Conservation (phyloP, 2,888 invertebrate species). For the Aporophyla nigra region DNA sequence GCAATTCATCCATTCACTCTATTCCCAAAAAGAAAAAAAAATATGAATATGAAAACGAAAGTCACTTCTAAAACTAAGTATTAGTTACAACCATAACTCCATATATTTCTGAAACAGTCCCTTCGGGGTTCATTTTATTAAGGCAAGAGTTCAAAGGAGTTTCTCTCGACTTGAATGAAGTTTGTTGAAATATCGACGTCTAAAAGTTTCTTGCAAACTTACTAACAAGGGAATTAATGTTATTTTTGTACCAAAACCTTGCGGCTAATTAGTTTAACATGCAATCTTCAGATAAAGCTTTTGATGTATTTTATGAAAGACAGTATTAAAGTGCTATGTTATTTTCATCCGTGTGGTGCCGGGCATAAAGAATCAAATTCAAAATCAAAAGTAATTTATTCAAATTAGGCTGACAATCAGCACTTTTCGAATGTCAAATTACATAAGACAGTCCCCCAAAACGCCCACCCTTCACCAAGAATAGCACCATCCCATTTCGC, state of each 20-base stretch:
- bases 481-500: no score
- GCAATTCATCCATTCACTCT: no score
- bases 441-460: no score
- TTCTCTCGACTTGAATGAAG: background rate
- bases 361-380: no score
- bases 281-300: no score
- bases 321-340: no score
- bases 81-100: background rate
- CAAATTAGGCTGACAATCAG: no score
- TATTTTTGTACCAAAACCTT: background rate
- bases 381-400: no score
- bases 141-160: background rate
- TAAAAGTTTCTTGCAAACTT: slow-evolving; percentile 1
- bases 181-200: slow-evolving; percentile 4
- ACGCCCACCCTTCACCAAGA: no score
- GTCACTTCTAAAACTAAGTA: background rate
- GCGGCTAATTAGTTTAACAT: background rate
- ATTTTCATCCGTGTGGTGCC: no score
- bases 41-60: background rate
- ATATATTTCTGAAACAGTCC: background rate
- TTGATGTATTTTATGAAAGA: no score
- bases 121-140: slow-evolving; percentile 11
- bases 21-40: background rate
- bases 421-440: no score
- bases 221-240: background rate